These are phyloP conservation scores for Pseudorhombus dupliciocellatus DNA, from an alignment of 2,113 vertebrate genomes.

Conservation along the genomic window DNA sequence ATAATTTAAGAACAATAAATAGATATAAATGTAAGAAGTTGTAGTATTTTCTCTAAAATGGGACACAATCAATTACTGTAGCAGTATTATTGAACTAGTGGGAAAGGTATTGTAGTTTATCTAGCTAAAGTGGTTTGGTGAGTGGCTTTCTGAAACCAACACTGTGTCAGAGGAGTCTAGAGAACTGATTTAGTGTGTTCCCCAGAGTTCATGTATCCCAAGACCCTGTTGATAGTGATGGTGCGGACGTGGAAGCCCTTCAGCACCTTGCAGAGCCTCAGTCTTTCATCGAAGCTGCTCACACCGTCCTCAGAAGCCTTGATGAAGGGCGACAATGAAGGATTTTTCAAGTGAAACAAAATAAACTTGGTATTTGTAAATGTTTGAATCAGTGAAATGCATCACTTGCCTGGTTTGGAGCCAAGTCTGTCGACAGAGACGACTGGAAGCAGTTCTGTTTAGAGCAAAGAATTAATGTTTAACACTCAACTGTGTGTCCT, in stretches of 20 bases:
- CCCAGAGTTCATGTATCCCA: conserved; percentile 75
- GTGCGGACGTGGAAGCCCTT: conserved; percentile 82
- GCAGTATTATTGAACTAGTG: no score
- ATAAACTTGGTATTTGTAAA: not conserved
- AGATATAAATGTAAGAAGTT: conserved; percentile 15
- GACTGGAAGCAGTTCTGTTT: conserved; percentile 69
- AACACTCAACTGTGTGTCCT: not conserved
- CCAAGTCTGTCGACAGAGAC: conserved; percentile 8
- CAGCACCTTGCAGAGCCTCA: conserved; percentile 83
- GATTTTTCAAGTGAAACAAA: not conserved
- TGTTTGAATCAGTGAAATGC: not conserved
- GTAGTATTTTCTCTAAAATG: conserved; percentile 40
- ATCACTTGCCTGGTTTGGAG: conserved; percentile 31
- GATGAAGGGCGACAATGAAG: not conserved
- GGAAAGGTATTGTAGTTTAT: not conserved
- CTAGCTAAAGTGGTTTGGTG: not conserved
- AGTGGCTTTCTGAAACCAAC: conserved; percentile 6
- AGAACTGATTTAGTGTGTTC: conserved; percentile 44
- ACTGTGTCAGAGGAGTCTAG: not conserved
- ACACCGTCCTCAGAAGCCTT: conserved; percentile 39
- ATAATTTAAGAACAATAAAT: conserved; percentile 28
- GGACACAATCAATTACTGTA: conserved; percentile 1
- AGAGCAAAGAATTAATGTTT: conserved; percentile 16
- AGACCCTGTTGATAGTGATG: conserved; percentile 83
- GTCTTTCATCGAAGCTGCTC: conserved; percentile 64